These are phyloP conservation scores for Agelas oroides DNA, from an alignment of 37 sponge, comb jelly and placozoan genomes.

Conservation along the genomic window DNA sequence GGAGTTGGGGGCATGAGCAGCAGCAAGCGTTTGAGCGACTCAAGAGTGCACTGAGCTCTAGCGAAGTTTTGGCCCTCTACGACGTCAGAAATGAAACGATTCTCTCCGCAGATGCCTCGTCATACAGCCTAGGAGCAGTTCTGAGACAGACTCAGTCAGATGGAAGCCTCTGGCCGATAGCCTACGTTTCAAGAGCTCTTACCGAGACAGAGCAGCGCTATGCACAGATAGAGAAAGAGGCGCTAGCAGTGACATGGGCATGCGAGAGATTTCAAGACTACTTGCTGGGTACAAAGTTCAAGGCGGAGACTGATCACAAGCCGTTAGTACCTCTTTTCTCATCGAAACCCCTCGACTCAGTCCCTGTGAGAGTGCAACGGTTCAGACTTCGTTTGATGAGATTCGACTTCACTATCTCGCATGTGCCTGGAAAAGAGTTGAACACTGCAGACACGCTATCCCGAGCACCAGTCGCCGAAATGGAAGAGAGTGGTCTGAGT, in stretches of 20 bases:
- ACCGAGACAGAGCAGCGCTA: too few species aligned
- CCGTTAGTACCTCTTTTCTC: slow-evolving; percentile 22
- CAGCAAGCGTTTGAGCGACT: slow-evolving; percentile 34
- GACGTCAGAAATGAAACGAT: neutral
- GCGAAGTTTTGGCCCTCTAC: slow-evolving; percentile 23
- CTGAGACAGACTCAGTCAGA: slow-evolving; percentile 6
- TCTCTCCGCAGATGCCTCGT: neutral
- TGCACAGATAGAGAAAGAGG: slow-evolving; percentile 41
- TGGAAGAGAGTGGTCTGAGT: neutral
- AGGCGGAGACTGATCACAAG: too few species aligned
- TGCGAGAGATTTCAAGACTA: slow-evolving; percentile 14
- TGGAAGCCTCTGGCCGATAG: neutral
- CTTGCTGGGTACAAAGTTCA: too few species aligned
- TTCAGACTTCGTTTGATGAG: slow-evolving; percentile 43
- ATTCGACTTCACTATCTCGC: slow-evolving; percentile 15
- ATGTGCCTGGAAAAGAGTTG: slow-evolving; percentile 36
- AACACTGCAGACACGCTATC: slow-evolving; percentile 48
- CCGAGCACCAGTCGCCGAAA: slow-evolving; percentile 9
- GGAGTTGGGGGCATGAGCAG: slow-evolving; percentile 47
- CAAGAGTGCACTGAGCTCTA: slow-evolving; percentile 25
- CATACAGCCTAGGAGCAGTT: slow-evolving; percentile 19
- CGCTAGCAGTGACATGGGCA: slow-evolving; percentile 33
- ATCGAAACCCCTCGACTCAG: slow-evolving; percentile 1
- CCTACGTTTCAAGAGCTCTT: neutral
- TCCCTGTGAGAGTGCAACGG: slow-evolving; percentile 11